Evolutionary conservation across 2,113 vertebrate genomes (phyloP), one percentile per base, ranked within the genome.

Genomic region (Lycocorax pyrrhopterus): DNA sequence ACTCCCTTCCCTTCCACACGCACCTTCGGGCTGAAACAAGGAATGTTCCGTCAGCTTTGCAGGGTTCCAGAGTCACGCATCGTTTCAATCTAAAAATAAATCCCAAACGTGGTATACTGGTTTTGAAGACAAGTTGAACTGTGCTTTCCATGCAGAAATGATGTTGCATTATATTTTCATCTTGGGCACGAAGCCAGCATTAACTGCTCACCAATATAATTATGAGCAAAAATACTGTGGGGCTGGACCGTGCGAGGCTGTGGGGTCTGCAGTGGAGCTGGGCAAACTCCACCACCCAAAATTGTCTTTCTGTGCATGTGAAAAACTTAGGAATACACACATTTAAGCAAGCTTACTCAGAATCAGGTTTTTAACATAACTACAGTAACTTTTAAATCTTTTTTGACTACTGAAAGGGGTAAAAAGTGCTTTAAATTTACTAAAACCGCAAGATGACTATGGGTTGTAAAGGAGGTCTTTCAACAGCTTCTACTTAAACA

Each of bases 341-440:
- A 30, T 82, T 81, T 68, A 84, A 90, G 64, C 35, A 14, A 29
- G 6, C 35, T 56, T 66, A 35, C 66, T 74, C 29, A 56, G 62
- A 72, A 84, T 76, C 22, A n/a, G 33, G 7, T 30, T 93, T 90
- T 93, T 94, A 51, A 35, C 25, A 0, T 41, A n/a, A 13, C 27
- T 41, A 6, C 25, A 41, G 46, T 33, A 37, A 69, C 47, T 93
- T 96, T 56, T 12, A 63, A 51, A 77, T 85, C 27, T 47, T 89
- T 64, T 94, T 77, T 90, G 49, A 30, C 43, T 77, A 22, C 63
- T 18, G 9, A 32, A 81, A 62, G n/a, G 9, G 30, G 43, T 1
- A 21, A 39, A 93, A 96, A 88, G 51, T 68, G 68, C 84, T 96
- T 96, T 95, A 64, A 95, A 94, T 94, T 92, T 59, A 96, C 90